Evolutionary conservation across 2,888 invertebrate genomes (phyloP).

Genomic region (Volucella zonaria): DNA sequence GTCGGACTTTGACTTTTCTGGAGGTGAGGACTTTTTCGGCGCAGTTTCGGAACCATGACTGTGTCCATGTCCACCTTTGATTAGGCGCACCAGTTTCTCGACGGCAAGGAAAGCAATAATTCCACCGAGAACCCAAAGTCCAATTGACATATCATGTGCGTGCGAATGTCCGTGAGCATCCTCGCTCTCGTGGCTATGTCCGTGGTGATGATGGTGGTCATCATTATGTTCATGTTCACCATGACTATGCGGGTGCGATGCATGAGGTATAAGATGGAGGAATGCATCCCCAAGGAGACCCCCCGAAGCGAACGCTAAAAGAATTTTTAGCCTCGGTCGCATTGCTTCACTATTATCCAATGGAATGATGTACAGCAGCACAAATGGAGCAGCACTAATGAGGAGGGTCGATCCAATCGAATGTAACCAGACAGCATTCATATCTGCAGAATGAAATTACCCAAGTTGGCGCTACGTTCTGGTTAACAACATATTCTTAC

Average conservation of each 20-base stretch:
- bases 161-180: slow-evolving; percentile 83
- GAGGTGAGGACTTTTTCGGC: slow-evolving; percentile 70
- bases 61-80: slow-evolving; percentile 93
- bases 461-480: not conserved
- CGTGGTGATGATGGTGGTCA: slow-evolving; percentile 80
- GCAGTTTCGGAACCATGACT: slow-evolving; percentile 84
- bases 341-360: slow-evolving; percentile 93
- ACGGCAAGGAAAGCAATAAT: slow-evolving; percentile 95
- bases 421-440: slow-evolving; percentile 86
- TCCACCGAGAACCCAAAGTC: slow-evolving; percentile 96
- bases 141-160: slow-evolving; percentile 93
- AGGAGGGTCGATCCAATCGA: slow-evolving; percentile 95
- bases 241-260: slow-evolving; percentile 86
- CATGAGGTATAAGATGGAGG: slow-evolving; percentile 98
- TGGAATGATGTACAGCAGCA: slow-evolving; percentile 96
- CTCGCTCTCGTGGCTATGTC: slow-evolving; percentile 80
- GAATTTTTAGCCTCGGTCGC: slow-evolving; percentile 93
- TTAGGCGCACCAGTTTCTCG: slow-evolving; percentile 94
- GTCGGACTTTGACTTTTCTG: slow-evolving; percentile 63
- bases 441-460: slow-evolving; percentile 75
- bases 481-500: slow-evolving; percentile 72
- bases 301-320: slow-evolving; percentile 96
- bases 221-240: slow-evolving; percentile 77
- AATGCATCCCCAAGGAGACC: slow-evolving; percentile 99
- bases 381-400: slow-evolving; percentile 97